phyloP scores from a whole-genome alignment of 2,797 vertebrate genomes.

The Rhinoraja longicauda region DNA sequence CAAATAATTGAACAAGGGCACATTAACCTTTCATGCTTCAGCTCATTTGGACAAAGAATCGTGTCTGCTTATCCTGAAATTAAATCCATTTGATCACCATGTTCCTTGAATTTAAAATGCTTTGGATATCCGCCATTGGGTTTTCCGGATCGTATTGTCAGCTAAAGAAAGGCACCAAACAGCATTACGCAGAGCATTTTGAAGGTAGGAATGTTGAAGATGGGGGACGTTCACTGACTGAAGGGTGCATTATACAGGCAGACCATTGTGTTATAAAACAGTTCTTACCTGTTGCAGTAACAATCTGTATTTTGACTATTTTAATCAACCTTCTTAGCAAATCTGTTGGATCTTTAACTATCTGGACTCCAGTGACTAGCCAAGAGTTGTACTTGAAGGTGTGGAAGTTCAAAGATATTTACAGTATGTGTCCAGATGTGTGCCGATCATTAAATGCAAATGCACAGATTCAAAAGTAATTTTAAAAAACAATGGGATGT shows the following conservation, averaged over 20 bases:
- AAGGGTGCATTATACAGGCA: background rate
- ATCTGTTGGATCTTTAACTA: background rate
- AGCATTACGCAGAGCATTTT: background rate
- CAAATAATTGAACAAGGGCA: constrained; percentile 8
- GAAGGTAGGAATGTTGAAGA: background rate
- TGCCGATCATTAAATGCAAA: background rate
- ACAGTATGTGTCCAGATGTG: background rate
- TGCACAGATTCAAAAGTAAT: background rate
- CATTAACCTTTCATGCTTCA: constrained; percentile 6
- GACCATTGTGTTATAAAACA: background rate
- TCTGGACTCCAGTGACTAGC: background rate
- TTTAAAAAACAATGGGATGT: background rate
- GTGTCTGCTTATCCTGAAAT: background rate
- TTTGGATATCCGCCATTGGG: background rate
- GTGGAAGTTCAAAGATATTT: background rate
- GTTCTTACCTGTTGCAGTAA: background rate
- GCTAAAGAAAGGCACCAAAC: background rate
- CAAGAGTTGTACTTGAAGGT: background rate
- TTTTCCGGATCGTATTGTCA: background rate
- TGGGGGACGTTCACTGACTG: background rate
- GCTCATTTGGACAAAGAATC: background rate
- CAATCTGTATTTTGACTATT: background rate
- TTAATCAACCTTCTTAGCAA: background rate
- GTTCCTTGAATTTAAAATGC: background rate
- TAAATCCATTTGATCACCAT: background rate